A percentile compares a stretch with the other conserved stretches of the same genome.
phyloP scores from a whole-genome alignment of 2,888 invertebrate genomes.

The Mechanitis mazaeus region DNA sequence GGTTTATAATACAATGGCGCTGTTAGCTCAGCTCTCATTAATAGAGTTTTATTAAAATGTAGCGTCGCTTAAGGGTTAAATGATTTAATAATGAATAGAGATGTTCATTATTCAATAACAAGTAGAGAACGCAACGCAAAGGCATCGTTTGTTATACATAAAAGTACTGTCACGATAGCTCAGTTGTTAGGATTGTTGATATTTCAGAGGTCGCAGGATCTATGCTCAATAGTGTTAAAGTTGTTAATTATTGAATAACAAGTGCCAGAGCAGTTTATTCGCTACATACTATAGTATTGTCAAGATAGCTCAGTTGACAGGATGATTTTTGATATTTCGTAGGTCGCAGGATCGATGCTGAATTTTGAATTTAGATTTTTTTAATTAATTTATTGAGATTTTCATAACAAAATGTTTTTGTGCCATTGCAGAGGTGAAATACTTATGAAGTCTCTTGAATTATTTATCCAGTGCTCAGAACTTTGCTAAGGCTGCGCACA shows the following conservation, averaged over 20 bases:
- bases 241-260: background rate
- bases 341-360: no score
- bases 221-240: no score
- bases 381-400: no score
- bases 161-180: background rate
- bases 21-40: constrained; percentile 66
- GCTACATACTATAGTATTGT: no score
- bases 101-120: background rate
- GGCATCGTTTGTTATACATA: no score
- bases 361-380: no score
- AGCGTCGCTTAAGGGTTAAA: constrained; percentile 60
- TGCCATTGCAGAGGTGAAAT: constrained; percentile 4
- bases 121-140: background rate
- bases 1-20: constrained; percentile 70
- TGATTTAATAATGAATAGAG: constrained; percentile 7
- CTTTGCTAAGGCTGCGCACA: constrained; percentile 39
- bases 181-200: no score
- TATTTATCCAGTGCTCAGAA: constrained; percentile 23
- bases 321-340: no score
- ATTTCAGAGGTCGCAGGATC: no score
- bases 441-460: constrained; percentile 22
- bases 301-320: no score
- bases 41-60: constrained; percentile 76
- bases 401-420: background rate
- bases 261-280: background rate